Base-by-base conservation (phyloP, 2,888 invertebrate species). In the Drosophila borealis region DNA sequence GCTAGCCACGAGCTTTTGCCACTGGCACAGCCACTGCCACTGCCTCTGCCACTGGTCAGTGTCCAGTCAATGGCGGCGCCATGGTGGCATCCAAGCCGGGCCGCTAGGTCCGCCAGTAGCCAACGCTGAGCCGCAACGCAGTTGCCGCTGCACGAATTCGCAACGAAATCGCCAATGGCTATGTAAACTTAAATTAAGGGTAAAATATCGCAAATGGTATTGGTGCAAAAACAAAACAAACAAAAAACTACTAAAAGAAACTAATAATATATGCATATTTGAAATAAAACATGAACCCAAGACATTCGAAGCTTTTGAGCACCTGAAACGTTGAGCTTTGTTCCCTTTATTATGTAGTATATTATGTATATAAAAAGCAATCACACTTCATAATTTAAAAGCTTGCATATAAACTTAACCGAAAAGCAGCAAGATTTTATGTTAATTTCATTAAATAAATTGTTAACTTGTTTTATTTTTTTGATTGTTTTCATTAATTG, bases 191-290 rank as follows among this genome's bases (percentile, higher is more conserved):
- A 73, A 85, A 87, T 89, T 90, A 91, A 91, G 91, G 91, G 91
- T 91, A 91, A 91, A 91, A 91, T 91, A 91, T 91, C 91, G 91
- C 88, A 91, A 89, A 90, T 88, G 89, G 91, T 91, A 91, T 91
- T 91, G 91, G 91, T 90, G 91, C 80, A 86, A 83, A 84, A 80
- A 81, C 68, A 68, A 76, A 77, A 74, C 59, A 77, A 77, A 54
- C 59, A 48, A 56, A 57, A 55, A 62, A 74, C 63, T 55, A 13
- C 49, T 25, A 56, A 74, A 62, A 48, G 60, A 56, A 36, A 62
- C 48, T 14, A 56, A 45, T 13, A 42, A 72, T 50, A 55, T 46
- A 55, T 25, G 17, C 14, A 45, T 36, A 29, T 17, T 57, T 33
- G 10, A 55, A 45, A 42, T 2, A 36, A 42, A 62, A 59, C 19